A percentile compares a stretch with the other conserved stretches of the same genome.
Conservation (phyloP, 2,113 vertebrate genomes). For the Dicrurus megarhynchus region DNA sequence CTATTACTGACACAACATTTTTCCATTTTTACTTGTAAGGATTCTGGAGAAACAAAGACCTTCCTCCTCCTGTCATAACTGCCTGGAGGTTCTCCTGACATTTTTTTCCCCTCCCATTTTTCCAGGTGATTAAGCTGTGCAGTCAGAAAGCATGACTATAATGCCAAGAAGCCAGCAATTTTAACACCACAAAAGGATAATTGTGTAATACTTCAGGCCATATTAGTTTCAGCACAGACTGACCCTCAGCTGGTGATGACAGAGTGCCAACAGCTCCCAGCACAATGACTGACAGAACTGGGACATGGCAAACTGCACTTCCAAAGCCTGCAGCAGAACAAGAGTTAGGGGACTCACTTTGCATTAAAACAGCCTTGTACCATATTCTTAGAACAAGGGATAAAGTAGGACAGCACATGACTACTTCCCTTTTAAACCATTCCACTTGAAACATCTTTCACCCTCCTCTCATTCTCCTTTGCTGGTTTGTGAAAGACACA, state of each 20-base stretch:
- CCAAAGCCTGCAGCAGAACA: neutral
- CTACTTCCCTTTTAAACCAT: neutral
- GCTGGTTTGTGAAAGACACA: neutral
- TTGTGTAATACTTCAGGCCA: neutral
- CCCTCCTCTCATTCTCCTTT: neutral
- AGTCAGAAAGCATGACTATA: neutral
- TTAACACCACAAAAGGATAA: constrained; percentile 2
- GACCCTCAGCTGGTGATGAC: neutral
- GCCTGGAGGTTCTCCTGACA: neutral
- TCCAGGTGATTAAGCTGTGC: constrained; percentile 2
- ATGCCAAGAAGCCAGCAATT: constrained; percentile 1
- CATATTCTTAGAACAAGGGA: neutral
- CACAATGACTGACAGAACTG: constrained; percentile 51
- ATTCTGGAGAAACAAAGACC: neutral
- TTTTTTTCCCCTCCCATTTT: neutral
- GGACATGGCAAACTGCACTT: constrained; percentile 30
- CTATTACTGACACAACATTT: neutral
- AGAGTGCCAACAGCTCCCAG: neutral
- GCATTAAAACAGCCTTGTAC: neutral
- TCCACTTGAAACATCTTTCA: neutral
- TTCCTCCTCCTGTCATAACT: neutral
- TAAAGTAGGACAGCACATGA: neutral
- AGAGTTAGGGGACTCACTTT: neutral
- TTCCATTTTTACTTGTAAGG: neutral
- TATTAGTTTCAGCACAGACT: neutral